Conservation (phyloP, 2,113 vertebrate species). For the Gallinago undulata region DNA sequence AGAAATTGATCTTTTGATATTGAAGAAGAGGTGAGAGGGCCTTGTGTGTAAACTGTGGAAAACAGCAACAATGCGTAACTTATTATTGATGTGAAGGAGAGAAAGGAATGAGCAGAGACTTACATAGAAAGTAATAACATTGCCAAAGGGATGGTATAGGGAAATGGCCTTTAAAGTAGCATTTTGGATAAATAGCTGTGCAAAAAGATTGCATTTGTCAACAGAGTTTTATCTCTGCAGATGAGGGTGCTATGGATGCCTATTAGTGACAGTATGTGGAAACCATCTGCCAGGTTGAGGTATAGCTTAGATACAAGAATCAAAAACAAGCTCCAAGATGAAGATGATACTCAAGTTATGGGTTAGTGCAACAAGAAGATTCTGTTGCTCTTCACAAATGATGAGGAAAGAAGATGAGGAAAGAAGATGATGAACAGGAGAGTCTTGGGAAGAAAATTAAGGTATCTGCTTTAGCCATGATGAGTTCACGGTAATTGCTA, state of each 20-base stretch:
- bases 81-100: neutral
- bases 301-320: neutral
- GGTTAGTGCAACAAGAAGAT: neutral
- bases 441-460: neutral
- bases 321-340: neutral
- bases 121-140: neutral
- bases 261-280: neutral
- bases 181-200: neutral
- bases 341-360: neutral
- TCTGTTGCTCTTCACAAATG: neutral
- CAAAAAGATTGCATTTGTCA: slow-evolving; percentile 32
- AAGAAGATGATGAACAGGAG: neutral
- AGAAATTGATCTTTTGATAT: slow-evolving; percentile 16
- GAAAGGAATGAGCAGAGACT: neutral
- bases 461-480: neutral
- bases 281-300: neutral
- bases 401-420: neutral
- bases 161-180: neutral
- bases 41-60: neutral
- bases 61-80: neutral
- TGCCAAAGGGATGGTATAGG: neutral
- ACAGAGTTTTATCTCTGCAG: slow-evolving; percentile 33
- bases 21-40: slow-evolving; percentile 1
- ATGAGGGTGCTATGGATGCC: neutral
- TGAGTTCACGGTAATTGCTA: neutral